These are phyloP conservation scores for Sebastes cheni DNA, from an alignment of 2,797 vertebrate species.

Conservation along the genomic window DNA sequence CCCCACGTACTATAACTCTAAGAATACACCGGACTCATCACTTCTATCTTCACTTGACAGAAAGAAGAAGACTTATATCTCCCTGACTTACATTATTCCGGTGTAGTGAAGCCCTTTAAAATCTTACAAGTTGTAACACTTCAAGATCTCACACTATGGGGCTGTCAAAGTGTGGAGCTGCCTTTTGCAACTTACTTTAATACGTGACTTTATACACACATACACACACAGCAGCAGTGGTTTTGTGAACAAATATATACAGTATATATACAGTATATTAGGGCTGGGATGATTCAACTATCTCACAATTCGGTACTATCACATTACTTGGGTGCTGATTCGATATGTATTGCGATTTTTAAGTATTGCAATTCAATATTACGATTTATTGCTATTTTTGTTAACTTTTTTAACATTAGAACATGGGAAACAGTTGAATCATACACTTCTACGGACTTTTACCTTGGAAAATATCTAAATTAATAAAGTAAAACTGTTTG, in stretches of 20 bases:
- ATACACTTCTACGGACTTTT: too few species aligned
- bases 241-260: neutral
- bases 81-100: neutral
- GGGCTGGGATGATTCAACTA: too few species aligned
- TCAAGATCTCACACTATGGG: neutral
- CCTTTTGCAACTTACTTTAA: constrained; percentile 1
- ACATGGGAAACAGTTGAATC: too few species aligned
- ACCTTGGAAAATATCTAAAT: too few species aligned
- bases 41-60: neutral
- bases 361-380: too few species aligned
- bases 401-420: too few species aligned
- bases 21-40: neutral
- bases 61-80: neutral
- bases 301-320: too few species aligned
- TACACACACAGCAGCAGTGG: neutral
- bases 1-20: neutral
- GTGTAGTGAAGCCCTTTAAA: neutral
- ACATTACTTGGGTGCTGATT: too few species aligned
- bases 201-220: neutral
- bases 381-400: too few species aligned
- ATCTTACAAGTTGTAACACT: neutral
- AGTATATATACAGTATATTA: neutral
- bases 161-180: neutral
- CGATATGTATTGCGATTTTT: too few species aligned
- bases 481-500: too few species aligned